Evolutionary conservation across 2,113 vertebrate genomes (phyloP), one percentile per base, ranked within the genome.

Genomic region (Phaethornis superciliosus): DNA sequence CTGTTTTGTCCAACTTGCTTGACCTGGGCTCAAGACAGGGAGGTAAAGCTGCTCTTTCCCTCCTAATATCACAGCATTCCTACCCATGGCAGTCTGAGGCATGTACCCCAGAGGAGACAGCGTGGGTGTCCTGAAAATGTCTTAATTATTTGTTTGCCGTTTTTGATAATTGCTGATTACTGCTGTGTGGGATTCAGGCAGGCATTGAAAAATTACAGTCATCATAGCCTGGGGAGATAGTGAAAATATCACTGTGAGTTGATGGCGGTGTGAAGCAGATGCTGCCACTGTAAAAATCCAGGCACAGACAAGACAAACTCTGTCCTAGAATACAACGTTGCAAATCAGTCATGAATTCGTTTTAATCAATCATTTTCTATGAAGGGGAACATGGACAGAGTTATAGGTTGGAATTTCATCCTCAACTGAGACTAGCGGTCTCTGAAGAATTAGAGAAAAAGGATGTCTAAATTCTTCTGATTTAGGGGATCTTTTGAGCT

Each of bases 151-250:
- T 92, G 86, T 93, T 90, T 92, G 86, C 81, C 89, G 19, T 10
- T 90, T 92, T 71, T 81, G 77, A 58, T 95, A 89, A 96, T 92
- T 94, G 70, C 83, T 95, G 81, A 90, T 94, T 94, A 87, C 81
- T 96, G 69, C 86, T 81, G 69, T 79, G 70, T 71, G 65, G 54
- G 54, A 89, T 87, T 94, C 74, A 92, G 74, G 84, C 70, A 96
- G 95, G 92, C 93, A 92, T 0, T 93, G 67, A 51, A 71, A 94
- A 93, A 82, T 81, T 90, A 33, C 67, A 75, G 83, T 83, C 56
- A 81, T 95, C 76, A 62, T 37, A 79, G 74, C 83, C 47, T 76
- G 67, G 93, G 92, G 75, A 93, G 83, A 65, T 35, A 62, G 70
- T 62, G 86, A 71, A 89, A 92, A 71, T 67, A 71, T 84, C 4